A percentile compares a stretch with the other conserved stretches of the same genome.
Evolutionary conservation across 2,888 invertebrate species (phyloP).

Genomic region (Nebria salina): DNA sequence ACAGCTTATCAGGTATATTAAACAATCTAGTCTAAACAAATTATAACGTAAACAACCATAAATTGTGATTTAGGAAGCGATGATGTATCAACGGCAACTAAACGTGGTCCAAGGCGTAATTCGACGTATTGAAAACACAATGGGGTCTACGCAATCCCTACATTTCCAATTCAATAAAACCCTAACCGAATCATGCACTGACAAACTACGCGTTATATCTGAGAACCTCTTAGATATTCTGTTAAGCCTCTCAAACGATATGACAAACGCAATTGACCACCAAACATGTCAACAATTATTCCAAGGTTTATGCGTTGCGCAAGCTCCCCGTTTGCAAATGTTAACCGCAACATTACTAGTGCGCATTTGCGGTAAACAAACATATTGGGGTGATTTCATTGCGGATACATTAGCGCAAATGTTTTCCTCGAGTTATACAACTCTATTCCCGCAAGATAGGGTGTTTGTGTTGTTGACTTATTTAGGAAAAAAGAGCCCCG

Average conservation of each 20-base stretch:
- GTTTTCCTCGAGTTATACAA: constrained; percentile 81
- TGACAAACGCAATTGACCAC: constrained; percentile 56
- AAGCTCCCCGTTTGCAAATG: constrained; percentile 81
- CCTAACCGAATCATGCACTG: constrained; percentile 74
- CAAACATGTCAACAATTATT: constrained; percentile 73
- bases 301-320: constrained; percentile 78
- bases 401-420: constrained; percentile 82
- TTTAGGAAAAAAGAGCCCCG: constrained; percentile 82
- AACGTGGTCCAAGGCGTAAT: constrained; percentile 84
- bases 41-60: neutral
- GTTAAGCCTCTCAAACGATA: constrained; percentile 65
- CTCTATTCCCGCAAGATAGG: constrained; percentile 86
- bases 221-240: constrained; percentile 86
- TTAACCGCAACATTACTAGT: constrained; percentile 82
- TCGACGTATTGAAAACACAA: constrained; percentile 73
- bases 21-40: too few species aligned
- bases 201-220: constrained; percentile 83
- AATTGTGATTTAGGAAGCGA: constrained; percentile 73
- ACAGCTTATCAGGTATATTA: constrained; percentile 63
- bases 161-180: constrained; percentile 40
- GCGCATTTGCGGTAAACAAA: constrained; percentile 73
- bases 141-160: constrained; percentile 54
- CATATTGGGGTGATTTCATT: constrained; percentile 93
- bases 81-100: constrained; percentile 87
- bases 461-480: constrained; percentile 88